phyloP scores from a whole-genome alignment of 2,888 invertebrate genomes.

The Acleris sparsana region DNA sequence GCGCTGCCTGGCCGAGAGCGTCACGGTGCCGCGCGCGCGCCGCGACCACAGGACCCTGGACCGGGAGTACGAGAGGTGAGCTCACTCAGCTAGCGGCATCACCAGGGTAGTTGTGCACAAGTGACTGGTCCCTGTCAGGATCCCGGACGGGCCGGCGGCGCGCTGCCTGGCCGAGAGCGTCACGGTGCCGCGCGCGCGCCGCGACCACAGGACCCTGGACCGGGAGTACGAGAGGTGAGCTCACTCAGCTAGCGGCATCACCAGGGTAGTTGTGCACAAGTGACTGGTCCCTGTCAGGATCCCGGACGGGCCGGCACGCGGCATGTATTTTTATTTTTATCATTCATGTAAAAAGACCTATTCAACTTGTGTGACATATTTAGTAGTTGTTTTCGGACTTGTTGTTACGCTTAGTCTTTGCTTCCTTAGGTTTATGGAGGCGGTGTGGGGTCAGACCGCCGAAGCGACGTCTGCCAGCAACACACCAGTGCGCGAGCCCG shows the following conservation, averaged over 20 bases:
- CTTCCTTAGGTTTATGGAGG: conserved; percentile 70
- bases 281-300: too few relatives aligned
- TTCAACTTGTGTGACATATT: too few relatives aligned
- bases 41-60: conserved; percentile 58
- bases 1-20: conserved; percentile 48
- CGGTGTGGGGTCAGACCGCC: conserved; percentile 69
- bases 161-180: conserved; percentile 48
- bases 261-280: too few relatives aligned
- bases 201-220: conserved; percentile 58
- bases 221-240: conserved; percentile 69
- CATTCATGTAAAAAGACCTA: too few relatives aligned
- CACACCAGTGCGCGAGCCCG: conserved; percentile 46
- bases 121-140: too few relatives aligned
- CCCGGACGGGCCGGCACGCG: too few relatives aligned
- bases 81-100: not conserved
- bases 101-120: too few relatives aligned
- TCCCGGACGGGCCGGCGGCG: too few relatives aligned
- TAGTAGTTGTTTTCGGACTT: too few relatives aligned
- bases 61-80: conserved; percentile 69
- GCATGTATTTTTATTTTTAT: too few relatives aligned
- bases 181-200: conserved; percentile 41
- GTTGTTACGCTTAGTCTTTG: too few relatives aligned
- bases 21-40: conserved; percentile 41
- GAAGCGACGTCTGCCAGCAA: conserved; percentile 55
- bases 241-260: too few relatives aligned